Base-by-base conservation (phyloP, 2,113 vertebrate species). In the Deroptyus accipitrinus region DNA sequence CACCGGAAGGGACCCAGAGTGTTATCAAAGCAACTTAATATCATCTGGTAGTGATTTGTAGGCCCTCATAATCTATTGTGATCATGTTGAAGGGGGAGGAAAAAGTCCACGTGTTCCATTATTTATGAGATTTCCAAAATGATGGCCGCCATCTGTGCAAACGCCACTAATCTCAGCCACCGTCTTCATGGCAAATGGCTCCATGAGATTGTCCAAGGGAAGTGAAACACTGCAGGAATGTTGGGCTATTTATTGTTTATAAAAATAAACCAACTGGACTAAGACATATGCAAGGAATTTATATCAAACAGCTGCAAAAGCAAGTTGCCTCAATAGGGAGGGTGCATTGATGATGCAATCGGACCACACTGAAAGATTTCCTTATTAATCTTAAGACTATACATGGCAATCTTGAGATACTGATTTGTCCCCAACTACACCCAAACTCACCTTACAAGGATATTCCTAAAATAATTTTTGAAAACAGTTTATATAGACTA, bases 221-320 rank as follows among this genome's bases (percentile, higher is more conserved):
- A 96, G 97, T 96, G 92, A 97, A 97, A 97, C 98, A 97, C 98
- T 97, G 94, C 96, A 98, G 98, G 98, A 99, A 99, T 98, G 98
- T 96, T 86, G 92, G 97, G 96, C 98, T 98, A 98, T 99, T 98
- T 99, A 99, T 99, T 99, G 98, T 99, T 99, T 99, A 98, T 99
- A 98, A 99, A 99, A 99, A 99, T 99, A 99, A 99, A 99, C 99
- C 97, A 98, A 99, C 98, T 96, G 98, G 98, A 98, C 98, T 91
- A 98, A 99, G 99, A 99, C 98, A 98, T 99, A 99, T 98, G 98
- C 96, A 78, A 98, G 98, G 98, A 99, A 99, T 99, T 99, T 99
- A 99, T 99, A 99, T 98, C 97, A 97, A 98, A 98, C 99, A 99
- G 99, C 99, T 99, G 99, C 98, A 98, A 97, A 99, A 99, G 99